Evolutionary conservation across 2,113 vertebrate species (phyloP).

Genomic region (Girardinichthys multiradiatus): DNA sequence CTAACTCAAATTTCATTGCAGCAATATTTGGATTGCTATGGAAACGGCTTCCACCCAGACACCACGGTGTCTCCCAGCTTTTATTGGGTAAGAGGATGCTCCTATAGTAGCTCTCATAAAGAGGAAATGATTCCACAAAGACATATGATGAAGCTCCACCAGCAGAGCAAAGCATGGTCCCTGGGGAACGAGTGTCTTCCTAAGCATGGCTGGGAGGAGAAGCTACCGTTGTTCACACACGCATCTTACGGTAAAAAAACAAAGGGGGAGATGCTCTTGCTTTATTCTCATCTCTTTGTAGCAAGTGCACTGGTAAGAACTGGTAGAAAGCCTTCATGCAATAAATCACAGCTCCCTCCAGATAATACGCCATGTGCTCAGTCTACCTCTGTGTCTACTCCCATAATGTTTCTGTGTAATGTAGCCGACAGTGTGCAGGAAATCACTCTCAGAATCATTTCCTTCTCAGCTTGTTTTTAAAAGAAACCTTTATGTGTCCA

Average conservation of each 20-base stretch:
- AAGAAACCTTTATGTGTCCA: neutral
- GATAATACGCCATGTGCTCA: conserved; percentile 30
- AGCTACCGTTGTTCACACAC: conserved; percentile 56
- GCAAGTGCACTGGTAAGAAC: conserved; percentile 34
- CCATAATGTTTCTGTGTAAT: conserved; percentile 23
- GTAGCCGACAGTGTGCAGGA: neutral
- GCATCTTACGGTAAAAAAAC: conserved; percentile 15
- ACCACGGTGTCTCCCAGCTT: conserved; percentile 46
- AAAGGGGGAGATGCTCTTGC: conserved; percentile 23
- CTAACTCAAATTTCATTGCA: conserved; percentile 54
- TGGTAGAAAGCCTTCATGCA: conserved; percentile 8
- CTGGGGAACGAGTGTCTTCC: conserved; percentile 61
- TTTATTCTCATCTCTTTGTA: conserved; percentile 29
- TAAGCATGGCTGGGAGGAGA: conserved; percentile 25
- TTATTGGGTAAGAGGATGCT: conserved; percentile 65
- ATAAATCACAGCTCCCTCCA: conserved; percentile 42
- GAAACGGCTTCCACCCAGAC: conserved; percentile 70
- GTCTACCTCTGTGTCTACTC: conserved; percentile 6
- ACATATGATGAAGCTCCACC: conserved; percentile 55
- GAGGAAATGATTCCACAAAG: conserved; percentile 67
- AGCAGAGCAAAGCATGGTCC: conserved; percentile 44
- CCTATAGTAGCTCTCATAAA: conserved; percentile 66
- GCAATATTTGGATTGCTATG: conserved; percentile 78
- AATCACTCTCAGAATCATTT: conserved; percentile 2
- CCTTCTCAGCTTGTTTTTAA: neutral